Conservation (phyloP, 2,888 invertebrate genomes). For the Orchesellides sinensis region DNA sequence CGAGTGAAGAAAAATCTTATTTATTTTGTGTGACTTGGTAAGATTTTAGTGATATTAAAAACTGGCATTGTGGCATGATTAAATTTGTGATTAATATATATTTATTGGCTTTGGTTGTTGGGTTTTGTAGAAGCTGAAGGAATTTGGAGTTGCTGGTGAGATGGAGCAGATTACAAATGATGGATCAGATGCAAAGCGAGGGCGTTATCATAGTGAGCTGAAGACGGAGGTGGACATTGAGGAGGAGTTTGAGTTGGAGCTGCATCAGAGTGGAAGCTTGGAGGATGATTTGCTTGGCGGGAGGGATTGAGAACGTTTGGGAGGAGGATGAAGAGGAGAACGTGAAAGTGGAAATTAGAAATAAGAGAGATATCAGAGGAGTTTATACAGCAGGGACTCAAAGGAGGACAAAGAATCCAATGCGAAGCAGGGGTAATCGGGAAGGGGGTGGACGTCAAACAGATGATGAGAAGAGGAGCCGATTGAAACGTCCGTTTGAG, state of each 20-base stretch:
- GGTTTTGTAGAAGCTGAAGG: too few relatives aligned
- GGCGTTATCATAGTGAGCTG: slow-evolving; percentile 4
- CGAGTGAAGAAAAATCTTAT: too few relatives aligned
- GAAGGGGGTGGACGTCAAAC: neutral
- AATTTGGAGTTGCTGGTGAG: neutral
- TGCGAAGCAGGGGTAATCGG: neutral
- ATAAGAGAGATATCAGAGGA: slow-evolving; percentile 1
- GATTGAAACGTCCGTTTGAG: slow-evolving; percentile 43
- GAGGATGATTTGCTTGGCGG: slow-evolving; percentile 2
- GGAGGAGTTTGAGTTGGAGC: slow-evolving; percentile 44
- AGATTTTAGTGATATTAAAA: too few relatives aligned
- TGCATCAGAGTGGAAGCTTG: slow-evolving; percentile 27
- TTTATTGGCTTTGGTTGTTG: too few relatives aligned
- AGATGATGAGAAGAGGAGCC: neutral
- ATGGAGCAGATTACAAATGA: slow-evolving; percentile 15
- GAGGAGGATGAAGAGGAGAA: slow-evolving; percentile 38
- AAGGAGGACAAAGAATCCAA: neutral
- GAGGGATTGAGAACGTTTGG: slow-evolving; percentile 17
- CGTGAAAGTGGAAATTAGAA: slow-evolving; percentile 43
- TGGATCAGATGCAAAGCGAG: slow-evolving; percentile 43
- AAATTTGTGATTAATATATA: too few relatives aligned
- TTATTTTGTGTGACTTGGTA: too few relatives aligned
- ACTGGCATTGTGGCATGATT: too few relatives aligned
- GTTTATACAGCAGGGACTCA: neutral
- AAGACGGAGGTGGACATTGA: slow-evolving; percentile 21